Conservation (phyloP, 2,797 vertebrate genomes). For the Clarias pachynema region DNA sequence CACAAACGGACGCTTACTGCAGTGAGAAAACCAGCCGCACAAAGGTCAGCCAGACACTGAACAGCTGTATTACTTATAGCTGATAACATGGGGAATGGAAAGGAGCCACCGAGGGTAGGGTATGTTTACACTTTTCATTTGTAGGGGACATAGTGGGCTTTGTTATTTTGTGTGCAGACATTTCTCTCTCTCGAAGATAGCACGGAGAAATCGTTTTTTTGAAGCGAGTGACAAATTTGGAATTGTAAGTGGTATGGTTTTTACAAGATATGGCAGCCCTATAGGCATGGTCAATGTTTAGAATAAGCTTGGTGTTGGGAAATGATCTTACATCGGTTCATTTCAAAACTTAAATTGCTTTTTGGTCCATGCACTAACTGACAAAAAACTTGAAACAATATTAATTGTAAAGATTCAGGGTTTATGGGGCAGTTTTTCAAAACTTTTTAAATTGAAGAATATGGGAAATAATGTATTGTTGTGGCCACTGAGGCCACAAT, state of each 20-base stretch:
- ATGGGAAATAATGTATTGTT: background rate
- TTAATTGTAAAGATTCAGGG: background rate
- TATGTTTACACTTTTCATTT: conserved; percentile 15
- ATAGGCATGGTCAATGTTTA: too few relatives aligned
- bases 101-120: background rate
- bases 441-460: background rate
- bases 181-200: background rate
- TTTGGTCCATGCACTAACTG: background rate
- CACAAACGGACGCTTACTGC: conserved; percentile 24
- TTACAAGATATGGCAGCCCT: background rate
- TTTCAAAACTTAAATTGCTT: background rate
- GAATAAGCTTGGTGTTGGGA: background rate
- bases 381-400: background rate
- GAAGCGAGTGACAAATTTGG: background rate
- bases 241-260: background rate
- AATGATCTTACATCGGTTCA: background rate
- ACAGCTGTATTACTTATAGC: conserved; percentile 14
- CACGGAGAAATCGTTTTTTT: background rate
- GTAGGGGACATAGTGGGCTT: background rate
- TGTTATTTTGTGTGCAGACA: background rate
- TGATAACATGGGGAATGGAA: background rate
- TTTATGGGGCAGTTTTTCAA: background rate
- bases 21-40: background rate
- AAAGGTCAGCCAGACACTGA: conserved; percentile 24
- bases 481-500: background rate